Evolutionary conservation across 2,888 invertebrate genomes (phyloP), one percentile per base, ranked within the genome.

Genomic region (Dolichomitus sp.): DNA sequence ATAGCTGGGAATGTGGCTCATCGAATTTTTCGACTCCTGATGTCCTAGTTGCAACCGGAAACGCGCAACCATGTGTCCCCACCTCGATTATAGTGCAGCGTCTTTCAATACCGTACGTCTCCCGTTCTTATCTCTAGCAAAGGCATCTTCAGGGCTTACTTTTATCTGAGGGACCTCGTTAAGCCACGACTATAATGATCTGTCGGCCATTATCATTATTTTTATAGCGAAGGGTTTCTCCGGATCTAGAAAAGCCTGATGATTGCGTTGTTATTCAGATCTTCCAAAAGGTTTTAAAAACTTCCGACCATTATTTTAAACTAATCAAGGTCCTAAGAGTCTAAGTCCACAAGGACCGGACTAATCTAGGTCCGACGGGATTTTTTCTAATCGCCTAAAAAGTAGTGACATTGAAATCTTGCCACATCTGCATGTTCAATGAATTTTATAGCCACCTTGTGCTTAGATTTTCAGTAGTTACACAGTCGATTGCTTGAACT

Each of bases 401-500:
- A 6, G 1, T 7, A 3, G 33, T 33, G 33, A 6, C 6, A 1
- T 6, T 33, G 33, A 3, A 33, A 6, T 33, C 33, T 33, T 6
- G 6, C 4, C 42, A 6, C 14, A 12, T 6, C 9, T 42, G 0
- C 4, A 48, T 14, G 5, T n/a, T 48, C n/a, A 48, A 14, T 45
- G 12, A 12, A 45, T 45, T 45, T 23, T 14, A 40, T 7, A 40
- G 9, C 27, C 27, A 17, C 40, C 0, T 6, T 7, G 7, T 19
- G 9, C n/a, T 37, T 61, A 3, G 33, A 14, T 23, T 63, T 72
- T 42, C 17, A n/a, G n/a, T n/a, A n/a, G 2, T 14, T 61, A 27
- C 30, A 19, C n/a, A 9, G 5, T 30, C 72, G 78, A 40, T 12
- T 63, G 23, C 74, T 63, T n/a, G n/a, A n/a, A n/a, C n/a, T n/a